Base-by-base conservation (phyloP, 2,888 invertebrate species). In the Dolomedes plantarius region DNA sequence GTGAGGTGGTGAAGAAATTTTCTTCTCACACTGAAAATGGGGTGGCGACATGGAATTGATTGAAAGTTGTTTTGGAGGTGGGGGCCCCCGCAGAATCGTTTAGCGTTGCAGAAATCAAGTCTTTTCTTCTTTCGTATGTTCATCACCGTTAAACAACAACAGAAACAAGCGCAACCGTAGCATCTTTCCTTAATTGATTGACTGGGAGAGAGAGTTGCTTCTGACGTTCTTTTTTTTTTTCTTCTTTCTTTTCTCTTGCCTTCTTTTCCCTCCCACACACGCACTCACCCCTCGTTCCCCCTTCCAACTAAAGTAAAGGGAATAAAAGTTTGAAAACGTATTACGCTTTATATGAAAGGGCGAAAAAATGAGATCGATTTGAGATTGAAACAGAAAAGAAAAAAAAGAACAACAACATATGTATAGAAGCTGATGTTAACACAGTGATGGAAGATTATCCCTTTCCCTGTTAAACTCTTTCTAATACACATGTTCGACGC, bases 181-280 rank as follows among this genome's bases (percentile, higher is more conserved):
- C 62, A 32, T 23, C 39, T 76, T 76, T 76, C 83, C 77, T 85
- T 85, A 85, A 85, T 85, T 85, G 83, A 85, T 85, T 85, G 83
- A 83, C 75, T 41, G 62, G n/a, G 32, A 28, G 29, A 41, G 50
- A 36, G 64, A 65, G 31, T 19, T 23, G 13, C 28, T 29, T 23
- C 39, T 65, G 23, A 11, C 27, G 7, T 36, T 31, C 29, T 74
- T 74, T 75, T 29, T 50, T 74, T 74, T 75, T 29, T 50, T 50
- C 13, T 27, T n/a, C 31, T 13, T 36, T 67, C 23, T 46, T 19
- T 19, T 29, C 13, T 27, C 23, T 28, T 56, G 28, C 36, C 16
- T 9, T 36, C 41, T 23, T 65, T 65, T 28, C 5, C 31, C 16
- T 11, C n/a, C n/a, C n/a, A n/a, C n/a, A n/a, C n/a, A n/a, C n/a